These are phyloP conservation scores for Phaethon lepturus DNA, from an alignment of 2,113 vertebrate species.

Conservation along the genomic window DNA sequence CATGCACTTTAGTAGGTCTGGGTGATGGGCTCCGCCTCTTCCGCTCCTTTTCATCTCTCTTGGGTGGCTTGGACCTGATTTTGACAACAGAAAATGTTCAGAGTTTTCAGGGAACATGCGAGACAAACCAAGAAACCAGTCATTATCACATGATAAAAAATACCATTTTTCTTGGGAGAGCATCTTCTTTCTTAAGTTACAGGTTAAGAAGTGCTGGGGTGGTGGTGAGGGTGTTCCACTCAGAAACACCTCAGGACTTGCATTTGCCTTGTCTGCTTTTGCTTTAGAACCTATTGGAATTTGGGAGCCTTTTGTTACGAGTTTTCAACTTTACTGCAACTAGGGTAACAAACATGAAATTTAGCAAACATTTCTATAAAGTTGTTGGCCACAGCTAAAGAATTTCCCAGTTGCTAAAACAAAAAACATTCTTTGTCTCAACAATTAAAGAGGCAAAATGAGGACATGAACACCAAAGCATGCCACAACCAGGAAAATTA, in stretches of 20 bases:
- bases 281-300: neutral
- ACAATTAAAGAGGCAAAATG: neutral
- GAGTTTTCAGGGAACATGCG: neutral
- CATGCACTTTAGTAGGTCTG: slow-evolving; percentile 93
- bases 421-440: neutral
- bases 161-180: neutral
- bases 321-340: neutral
- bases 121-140: neutral
- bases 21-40: slow-evolving; percentile 93
- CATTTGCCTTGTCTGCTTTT: neutral
- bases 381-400: neutral
- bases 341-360: neutral
- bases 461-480: neutral
- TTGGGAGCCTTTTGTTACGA: neutral
- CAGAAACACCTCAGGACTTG: neutral
- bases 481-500: neutral
- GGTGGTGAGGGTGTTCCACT: neutral
- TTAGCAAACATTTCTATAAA: neutral
- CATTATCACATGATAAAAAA: neutral
- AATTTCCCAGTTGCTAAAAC: neutral
- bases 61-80: slow-evolving; percentile 92
- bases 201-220: neutral
- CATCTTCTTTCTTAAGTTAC: neutral
- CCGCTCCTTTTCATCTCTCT: slow-evolving; percentile 94
- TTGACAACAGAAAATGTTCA: neutral